phyloP scores from a whole-genome alignment of 2,113 vertebrate species.

The Falcunculus frontatus region DNA sequence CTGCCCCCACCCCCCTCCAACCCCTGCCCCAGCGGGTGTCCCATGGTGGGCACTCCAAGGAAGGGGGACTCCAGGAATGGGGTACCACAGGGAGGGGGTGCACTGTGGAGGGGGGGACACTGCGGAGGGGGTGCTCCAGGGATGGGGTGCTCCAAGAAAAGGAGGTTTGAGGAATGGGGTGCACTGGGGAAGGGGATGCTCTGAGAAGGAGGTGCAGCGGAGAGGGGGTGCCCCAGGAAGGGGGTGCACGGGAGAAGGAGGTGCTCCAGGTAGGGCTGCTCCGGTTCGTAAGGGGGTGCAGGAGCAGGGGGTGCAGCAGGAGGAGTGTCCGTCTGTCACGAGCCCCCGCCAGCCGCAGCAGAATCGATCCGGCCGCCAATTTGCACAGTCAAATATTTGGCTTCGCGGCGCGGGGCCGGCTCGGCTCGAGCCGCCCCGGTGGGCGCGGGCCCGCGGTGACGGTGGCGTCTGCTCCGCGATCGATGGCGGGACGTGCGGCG shows the following conservation, averaged over 20 bases:
- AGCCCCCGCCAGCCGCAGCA: neutral
- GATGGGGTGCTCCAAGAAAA: neutral
- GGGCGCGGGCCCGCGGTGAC: neutral
- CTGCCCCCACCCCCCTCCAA: neutral
- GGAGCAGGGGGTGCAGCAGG: neutral
- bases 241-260: neutral
- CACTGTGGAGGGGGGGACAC: neutral
- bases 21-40: neutral
- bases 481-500: neutral
- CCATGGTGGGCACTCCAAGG: neutral
- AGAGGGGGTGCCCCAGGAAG: neutral
- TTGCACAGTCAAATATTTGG: conserved; percentile 21
- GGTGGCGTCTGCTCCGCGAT: neutral
- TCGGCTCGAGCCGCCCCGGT: neutral
- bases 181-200: neutral
- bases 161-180: neutral
- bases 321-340: neutral
- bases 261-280: neutral
- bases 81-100: no score
- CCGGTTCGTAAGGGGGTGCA: neutral
- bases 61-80: neutral
- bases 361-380: neutral
- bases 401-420: neutral
- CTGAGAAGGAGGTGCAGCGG: neutral
- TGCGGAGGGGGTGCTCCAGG: neutral